These are phyloP conservation scores for Orgyia antiqua DNA, from an alignment of 2,888 invertebrate genomes.

Conservation along the genomic window DNA sequence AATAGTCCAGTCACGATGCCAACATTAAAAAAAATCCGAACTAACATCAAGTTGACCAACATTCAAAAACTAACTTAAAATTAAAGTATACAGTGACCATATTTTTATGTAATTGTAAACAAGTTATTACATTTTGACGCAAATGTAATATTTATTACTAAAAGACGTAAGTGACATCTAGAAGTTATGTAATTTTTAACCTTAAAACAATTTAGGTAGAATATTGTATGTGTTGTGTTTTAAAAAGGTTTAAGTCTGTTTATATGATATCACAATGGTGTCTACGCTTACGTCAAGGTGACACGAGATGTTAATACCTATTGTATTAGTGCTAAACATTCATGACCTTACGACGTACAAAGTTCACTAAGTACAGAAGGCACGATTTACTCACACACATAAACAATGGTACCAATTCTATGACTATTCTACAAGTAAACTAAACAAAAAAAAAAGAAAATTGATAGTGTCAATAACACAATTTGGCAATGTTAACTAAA, in stretches of 20 bases:
- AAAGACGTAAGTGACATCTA: conserved; percentile 31
- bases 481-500: too few species aligned
- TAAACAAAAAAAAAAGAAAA: too few species aligned
- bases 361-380: conserved; percentile 67
- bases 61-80: conserved; percentile 17
- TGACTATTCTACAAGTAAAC: too few species aligned
- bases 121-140: conserved; percentile 17
- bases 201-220: conserved; percentile 31
- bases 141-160: conserved; percentile 13
- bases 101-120: conserved; percentile 7
- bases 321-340: conserved; percentile 71
- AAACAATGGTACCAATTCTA: too few species aligned
- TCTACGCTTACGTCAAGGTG: conserved; percentile 71
- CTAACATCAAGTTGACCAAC: conserved; percentile 8
- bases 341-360: conserved; percentile 72
- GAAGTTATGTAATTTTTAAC: conserved; percentile 30
- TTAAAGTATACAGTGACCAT: conserved; percentile 11
- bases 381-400: conserved; percentile 41
- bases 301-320: conserved; percentile 71
- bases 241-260: conserved; percentile 24
- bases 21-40: conserved; percentile 20
- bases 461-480: too few species aligned
- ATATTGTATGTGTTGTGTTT: conserved; percentile 25
- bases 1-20: conserved; percentile 69
- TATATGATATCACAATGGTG: conserved; percentile 36